Base-by-base conservation (phyloP, 1,140 invertebrate genomes). In the Eupeodes corollae region DNA sequence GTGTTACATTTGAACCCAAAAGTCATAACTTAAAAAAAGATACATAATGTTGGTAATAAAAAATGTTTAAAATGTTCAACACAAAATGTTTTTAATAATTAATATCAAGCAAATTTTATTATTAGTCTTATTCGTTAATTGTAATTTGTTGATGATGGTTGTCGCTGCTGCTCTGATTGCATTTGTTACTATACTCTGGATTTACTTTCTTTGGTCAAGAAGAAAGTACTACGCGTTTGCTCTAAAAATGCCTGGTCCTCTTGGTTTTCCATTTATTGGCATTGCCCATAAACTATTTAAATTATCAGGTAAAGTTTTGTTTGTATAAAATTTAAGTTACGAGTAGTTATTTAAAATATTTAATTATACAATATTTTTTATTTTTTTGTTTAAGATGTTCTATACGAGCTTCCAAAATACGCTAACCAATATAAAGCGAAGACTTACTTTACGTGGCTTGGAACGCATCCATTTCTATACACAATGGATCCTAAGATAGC, bases 151-250 rank as follows among this genome's bases (percentile, higher is more conserved):
- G 21, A 26, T 3, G 8, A 26, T 26, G 21, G 21, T 26, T 26
- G 21, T 26, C 3, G 21, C 21, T 26, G 21, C 21, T 26, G 8
- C 21, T 26, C 8, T 26, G 8, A 26, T 26, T 26, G 21, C 8
- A 5, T 5, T 26, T 26, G 3, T 26, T 8, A 26, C 21, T 5
- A 5, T 58, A n/a, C 21, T 56, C 40, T 68, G 63, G 58, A 40
- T 64, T 16, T 59, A 63, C 38, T 54, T 62, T 34, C 42, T 68
- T 13, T 68, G 65, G 65, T 56, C 50, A 18, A 54, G 65, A 1
- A 52, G 65, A 3, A 53, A 57, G 43, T 66, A 52, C 42, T 68
- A 68, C 41, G 18, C 55, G 5, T 41, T 66, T n/a, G 53, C 53
- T 1, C 48, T 58, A 0, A 59, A 64, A 41, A 51, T 68, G 6